A percentile compares a stretch with the other conserved stretches of the same genome.
phyloP scores from a whole-genome alignment of 2,888 invertebrate genomes.

The Panorpa germanica region DNA sequence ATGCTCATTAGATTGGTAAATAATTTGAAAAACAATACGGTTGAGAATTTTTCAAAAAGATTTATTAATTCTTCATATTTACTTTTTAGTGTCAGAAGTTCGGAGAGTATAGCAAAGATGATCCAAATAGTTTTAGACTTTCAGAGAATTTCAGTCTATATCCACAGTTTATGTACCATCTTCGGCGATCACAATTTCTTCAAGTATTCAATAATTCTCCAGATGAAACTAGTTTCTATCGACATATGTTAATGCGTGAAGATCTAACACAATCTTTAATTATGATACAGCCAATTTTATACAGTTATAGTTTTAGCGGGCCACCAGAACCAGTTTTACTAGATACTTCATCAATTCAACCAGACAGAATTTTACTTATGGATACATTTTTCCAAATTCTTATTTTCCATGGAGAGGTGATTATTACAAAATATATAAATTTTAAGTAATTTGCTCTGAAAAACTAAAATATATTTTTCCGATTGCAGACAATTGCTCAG shows the following conservation, averaged over 20 bases:
- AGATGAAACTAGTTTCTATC: constrained; percentile 97
- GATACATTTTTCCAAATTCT: constrained; percentile 99
- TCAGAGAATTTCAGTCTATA: constrained; percentile 95
- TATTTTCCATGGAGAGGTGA: constrained; percentile 98
- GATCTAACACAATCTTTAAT: constrained; percentile 93
- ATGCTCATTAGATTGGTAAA: constrained; percentile 88
- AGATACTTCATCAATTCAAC: constrained; percentile 93
- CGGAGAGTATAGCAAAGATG: constrained; percentile 95
- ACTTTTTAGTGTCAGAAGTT: constrained; percentile 88
- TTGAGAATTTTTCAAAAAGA: constrained; percentile 1
- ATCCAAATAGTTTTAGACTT: constrained; percentile 88
- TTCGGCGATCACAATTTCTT: constrained; percentile 93
- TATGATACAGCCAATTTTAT: constrained; percentile 98
- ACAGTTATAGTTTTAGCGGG: constrained; percentile 96
- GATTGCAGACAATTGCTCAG: constrained; percentile 75
- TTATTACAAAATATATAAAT: constrained; percentile 35
- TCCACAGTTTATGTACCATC: constrained; percentile 99
- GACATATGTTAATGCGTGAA: constrained; percentile 94
- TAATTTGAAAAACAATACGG: constrained; percentile 2
- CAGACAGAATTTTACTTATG: constrained; percentile 94
- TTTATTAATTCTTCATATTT: constrained; percentile 11
- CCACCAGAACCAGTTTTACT: constrained; percentile 93
- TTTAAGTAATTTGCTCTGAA: constrained; percentile 2
- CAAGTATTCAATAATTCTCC: constrained; percentile 99
- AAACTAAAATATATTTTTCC: constrained; percentile 8